Percentiles rank a stretch among this genome's conserved stretches.
These are phyloP conservation scores for Pao palembangensis DNA, from an alignment of 2,113 vertebrate genomes.

Conservation along the genomic window DNA sequence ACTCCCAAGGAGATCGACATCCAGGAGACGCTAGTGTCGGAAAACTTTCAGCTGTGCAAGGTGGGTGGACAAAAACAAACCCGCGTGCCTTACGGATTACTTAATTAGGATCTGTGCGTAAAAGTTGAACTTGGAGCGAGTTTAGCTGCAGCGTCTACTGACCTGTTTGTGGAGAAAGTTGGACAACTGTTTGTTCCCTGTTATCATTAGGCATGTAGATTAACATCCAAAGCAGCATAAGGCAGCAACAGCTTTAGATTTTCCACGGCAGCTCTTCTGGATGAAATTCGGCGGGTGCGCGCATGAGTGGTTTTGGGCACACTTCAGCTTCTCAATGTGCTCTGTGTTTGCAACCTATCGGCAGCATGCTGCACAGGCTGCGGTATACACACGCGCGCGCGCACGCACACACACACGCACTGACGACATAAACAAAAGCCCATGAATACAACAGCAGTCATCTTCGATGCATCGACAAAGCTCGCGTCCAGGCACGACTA, in stretches of 20 bases:
- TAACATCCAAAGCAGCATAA: too few relatives aligned
- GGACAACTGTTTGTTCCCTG: too few relatives aligned
- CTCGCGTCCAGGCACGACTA: slow-evolving; percentile 23
- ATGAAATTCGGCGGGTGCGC: slow-evolving; percentile 1
- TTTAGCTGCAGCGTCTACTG: too few relatives aligned
- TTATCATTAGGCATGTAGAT: too few relatives aligned
- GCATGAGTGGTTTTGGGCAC: neutral
- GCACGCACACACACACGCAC: slow-evolving; percentile 28
- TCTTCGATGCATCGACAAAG: slow-evolving; percentile 35
- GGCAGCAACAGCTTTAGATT: slow-evolving; percentile 8
- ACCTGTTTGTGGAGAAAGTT: too few relatives aligned
- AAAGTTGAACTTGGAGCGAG: slow-evolving; percentile 32
- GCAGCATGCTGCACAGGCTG: slow-evolving; percentile 19
- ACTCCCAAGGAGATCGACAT: slow-evolving; percentile 84
- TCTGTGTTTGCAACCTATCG: slow-evolving; percentile 1
- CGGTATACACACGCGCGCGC: slow-evolving; percentile 15
- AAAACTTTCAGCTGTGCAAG: slow-evolving; percentile 97
- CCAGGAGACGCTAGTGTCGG: slow-evolving; percentile 90
- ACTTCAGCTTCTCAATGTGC: slow-evolving; percentile 17
- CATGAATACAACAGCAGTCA: slow-evolving; percentile 34
- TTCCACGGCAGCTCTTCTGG: neutral
- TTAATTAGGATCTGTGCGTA: neutral
- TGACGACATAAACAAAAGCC: slow-evolving; percentile 39
- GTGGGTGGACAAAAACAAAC: slow-evolving; percentile 69
- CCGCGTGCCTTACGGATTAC: too few relatives aligned